A percentile compares a stretch with the other conserved stretches of the same genome.
These are phyloP conservation scores for Otis tarda DNA, from an alignment of 2,113 vertebrate species.

Conservation along the genomic window DNA sequence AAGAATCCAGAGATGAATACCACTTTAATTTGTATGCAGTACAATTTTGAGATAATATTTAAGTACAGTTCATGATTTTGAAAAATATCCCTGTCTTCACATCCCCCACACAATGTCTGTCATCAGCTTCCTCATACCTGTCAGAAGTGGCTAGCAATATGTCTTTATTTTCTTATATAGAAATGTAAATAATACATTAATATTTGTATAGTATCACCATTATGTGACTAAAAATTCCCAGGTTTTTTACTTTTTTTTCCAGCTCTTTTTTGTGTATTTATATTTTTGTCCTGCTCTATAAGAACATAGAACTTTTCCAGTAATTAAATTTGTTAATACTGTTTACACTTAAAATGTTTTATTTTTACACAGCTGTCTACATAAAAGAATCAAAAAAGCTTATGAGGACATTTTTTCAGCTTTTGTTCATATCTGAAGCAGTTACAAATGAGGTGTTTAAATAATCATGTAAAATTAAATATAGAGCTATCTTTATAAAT, in stretches of 20 bases:
- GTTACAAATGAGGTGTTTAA: not conserved
- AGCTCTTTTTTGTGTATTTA: not conserved
- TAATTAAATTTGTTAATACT: not conserved
- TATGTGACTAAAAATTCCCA: not conserved
- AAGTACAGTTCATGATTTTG: not conserved
- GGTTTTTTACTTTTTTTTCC: not conserved
- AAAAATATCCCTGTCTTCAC: not conserved
- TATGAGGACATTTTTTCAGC: not conserved
- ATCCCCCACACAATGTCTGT: not conserved
- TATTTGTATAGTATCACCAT: not conserved
- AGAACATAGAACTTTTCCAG: not conserved
- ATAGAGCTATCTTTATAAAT: not conserved
- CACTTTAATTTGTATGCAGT: not conserved
- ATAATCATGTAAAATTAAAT: not conserved
- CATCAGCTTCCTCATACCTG: not conserved
- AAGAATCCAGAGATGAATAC: conserved; percentile 22
- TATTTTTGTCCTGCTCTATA: not conserved
- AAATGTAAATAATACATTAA: not conserved
- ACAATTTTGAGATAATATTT: not conserved
- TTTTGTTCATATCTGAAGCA: not conserved
- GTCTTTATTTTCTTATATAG: not conserved
- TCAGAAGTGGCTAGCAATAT: not conserved
- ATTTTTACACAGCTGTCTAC: not conserved
- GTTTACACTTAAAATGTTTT: not conserved
- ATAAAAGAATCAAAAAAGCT: not conserved